Evolutionary conservation across 2,113 vertebrate species (phyloP), one percentile per base, ranked within the genome.

Genomic region (Chlorodrepanis virens): DNA sequence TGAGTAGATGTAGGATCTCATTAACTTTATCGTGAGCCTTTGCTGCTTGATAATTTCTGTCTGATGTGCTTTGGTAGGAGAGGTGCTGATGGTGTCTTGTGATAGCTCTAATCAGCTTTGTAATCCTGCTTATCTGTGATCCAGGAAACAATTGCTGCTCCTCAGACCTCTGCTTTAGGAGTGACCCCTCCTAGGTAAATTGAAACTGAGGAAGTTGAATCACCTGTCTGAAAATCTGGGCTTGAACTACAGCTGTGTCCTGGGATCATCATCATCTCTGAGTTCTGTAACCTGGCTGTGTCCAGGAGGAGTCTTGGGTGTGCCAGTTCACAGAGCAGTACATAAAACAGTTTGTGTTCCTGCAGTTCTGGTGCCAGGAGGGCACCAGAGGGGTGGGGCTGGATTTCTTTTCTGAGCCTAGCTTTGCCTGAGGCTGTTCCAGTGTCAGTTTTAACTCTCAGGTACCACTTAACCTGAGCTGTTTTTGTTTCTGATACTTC

Each of bases 81-180:
- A 90, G 50, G 64, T 90, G 59, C 81, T 93, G 89, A 70, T 91
- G 35, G n/a, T 89, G 75, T 91, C 79, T 74, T 85, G 75, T 88
- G 92, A 88, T 95, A 90, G 59, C 54, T 64, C 11, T 80, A 59
- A 88, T 68, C 56, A 74, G 49, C 44, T 91, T 50, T 83, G 27
- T 83, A 54, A 69, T 69, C 71, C 33, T 84, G 29, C 42, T 88
- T 90, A 45, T 90, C 88, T 92, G 63, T 77, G 56, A 93, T 92
- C 71, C 72, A 49, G 69, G 68, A 47, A 88, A n/a, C 83, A 74
- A 70, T 33, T 80, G 35, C 63, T 93, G 37, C 86, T 77, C 80
- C 63, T 90, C 54, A 76, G 15, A 31, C 54, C 50, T 80, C 83
- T 80, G 45, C 83, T 63, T 69, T 57, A 69, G 88, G 63, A 72